phyloP scores from a whole-genome alignment of 1,140 invertebrate species.

The Dermatophagoides farinae region DNA sequence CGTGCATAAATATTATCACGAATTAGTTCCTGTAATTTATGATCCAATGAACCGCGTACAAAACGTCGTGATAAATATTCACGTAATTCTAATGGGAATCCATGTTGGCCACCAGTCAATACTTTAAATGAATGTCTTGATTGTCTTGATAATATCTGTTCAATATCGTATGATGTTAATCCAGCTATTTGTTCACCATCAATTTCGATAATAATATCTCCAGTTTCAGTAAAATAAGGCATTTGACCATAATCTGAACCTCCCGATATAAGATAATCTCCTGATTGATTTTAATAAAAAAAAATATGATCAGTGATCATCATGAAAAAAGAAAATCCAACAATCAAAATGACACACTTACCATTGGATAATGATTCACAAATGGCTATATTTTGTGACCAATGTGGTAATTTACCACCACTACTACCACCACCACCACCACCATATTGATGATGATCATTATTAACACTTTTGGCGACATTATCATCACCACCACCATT shows the following conservation, averaged over 20 bases:
- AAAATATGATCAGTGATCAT: not conserved
- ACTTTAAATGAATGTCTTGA: conserved; percentile 3
- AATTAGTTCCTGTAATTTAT: conserved; percentile 44
- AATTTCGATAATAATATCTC: conserved; percentile 38
- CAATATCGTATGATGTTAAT: conserved; percentile 37
- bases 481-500: too few relatives aligned
- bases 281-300: conserved; percentile 2
- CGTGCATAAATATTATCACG: conserved; percentile 44
- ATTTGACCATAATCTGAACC: conserved; percentile 16
- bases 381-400: not conserved
- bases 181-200: conserved; percentile 42
- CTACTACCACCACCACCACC: not conserved
- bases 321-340: not conserved
- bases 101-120: not conserved
- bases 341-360: not conserved
- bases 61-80: conserved; percentile 40
- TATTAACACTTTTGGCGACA: not conserved
- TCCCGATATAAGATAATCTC: conserved; percentile 11
- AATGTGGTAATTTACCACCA: not conserved
- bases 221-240: conserved; percentile 19
- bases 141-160: conserved; percentile 17
- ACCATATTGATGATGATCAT: not conserved
- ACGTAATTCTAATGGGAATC: conserved; percentile 29
- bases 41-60: conserved; percentile 40
- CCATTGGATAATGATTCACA: not conserved